Evolutionary conservation across 2,113 vertebrate genomes (phyloP).

Genomic region (Acanthochromis polyacanthus): DNA sequence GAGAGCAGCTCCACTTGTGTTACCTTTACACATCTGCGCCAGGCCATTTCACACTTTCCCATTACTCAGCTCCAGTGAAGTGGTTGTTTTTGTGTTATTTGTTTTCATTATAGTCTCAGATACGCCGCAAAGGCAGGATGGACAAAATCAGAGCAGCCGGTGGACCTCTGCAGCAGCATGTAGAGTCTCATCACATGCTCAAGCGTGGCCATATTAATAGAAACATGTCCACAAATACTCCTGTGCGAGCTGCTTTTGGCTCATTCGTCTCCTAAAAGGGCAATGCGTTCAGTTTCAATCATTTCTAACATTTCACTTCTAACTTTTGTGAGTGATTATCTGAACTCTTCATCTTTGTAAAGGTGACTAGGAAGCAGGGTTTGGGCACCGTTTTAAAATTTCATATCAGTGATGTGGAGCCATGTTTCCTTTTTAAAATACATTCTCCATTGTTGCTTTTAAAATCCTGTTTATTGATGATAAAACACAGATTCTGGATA

Average conservation of each 20-base stretch:
- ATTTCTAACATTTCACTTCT: constrained; percentile 52
- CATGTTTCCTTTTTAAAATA: constrained; percentile 2
- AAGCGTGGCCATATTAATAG: constrained; percentile 20
- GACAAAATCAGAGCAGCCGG: constrained; percentile 36
- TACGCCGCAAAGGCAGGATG: constrained; percentile 36
- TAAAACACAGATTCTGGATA: background rate
- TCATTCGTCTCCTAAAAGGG: constrained; percentile 61
- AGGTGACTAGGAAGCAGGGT: background rate
- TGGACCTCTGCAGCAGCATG: constrained; percentile 24
- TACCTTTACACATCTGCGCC: constrained; percentile 66
- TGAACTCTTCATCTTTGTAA: constrained; percentile 35
- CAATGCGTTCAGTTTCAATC: constrained; percentile 63
- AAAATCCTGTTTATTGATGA: constrained; percentile 3
- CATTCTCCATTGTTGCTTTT: background rate
- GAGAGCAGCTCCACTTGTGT: constrained; percentile 58
- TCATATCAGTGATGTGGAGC: background rate
- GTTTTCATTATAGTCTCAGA: constrained; percentile 76
- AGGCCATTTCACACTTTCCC: constrained; percentile 39
- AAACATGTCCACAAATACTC: constrained; percentile 36
- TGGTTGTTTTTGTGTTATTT: constrained; percentile 72
- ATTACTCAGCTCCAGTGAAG: constrained; percentile 54
- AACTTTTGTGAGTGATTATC: constrained; percentile 54
- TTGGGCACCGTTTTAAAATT: constrained; percentile 3
- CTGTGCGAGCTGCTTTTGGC: constrained; percentile 9
- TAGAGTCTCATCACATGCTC: constrained; percentile 3